A percentile compares a stretch with the other conserved stretches of the same genome.
Conservation (phyloP, 2,888 invertebrate genomes). For the Villa cingulata region DNA sequence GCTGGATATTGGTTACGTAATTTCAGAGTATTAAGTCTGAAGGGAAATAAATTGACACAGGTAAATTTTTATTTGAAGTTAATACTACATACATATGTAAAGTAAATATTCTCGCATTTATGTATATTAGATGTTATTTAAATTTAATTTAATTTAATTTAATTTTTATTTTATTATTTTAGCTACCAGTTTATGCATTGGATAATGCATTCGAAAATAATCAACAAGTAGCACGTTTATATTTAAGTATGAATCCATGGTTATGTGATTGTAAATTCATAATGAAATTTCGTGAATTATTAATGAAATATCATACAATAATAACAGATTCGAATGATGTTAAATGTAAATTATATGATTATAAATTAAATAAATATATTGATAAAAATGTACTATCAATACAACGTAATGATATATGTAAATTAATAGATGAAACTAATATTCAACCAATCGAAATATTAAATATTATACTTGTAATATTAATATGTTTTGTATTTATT, state of each 20-base stretch:
- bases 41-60: constrained; percentile 57
- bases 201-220: constrained; percentile 66
- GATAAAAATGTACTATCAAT: constrained; percentile 51
- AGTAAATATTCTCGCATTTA: too few relatives aligned
- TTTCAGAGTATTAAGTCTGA: constrained; percentile 63
- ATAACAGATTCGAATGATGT: constrained; percentile 57
- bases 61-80: constrained; percentile 38
- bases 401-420: constrained; percentile 55
- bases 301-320: constrained; percentile 54
- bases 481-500: constrained; percentile 57
- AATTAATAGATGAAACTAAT: constrained; percentile 39
- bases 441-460: constrained; percentile 59
- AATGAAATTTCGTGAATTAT: constrained; percentile 57
- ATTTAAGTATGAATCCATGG: constrained; percentile 68
- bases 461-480: constrained; percentile 50
- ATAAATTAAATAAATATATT: constrained; percentile 38
- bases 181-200: constrained; percentile 69
- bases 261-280: constrained; percentile 68
- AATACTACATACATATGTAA: too few relatives aligned
- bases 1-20: constrained; percentile 64
- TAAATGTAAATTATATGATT: constrained; percentile 48
- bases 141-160: background rate
- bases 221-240: constrained; percentile 51
- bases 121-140: too few relatives aligned
- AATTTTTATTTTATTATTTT: constrained; percentile 19